Base-by-base conservation (phyloP, 2,113 vertebrate genomes). In the Chrysemys picta region DNA sequence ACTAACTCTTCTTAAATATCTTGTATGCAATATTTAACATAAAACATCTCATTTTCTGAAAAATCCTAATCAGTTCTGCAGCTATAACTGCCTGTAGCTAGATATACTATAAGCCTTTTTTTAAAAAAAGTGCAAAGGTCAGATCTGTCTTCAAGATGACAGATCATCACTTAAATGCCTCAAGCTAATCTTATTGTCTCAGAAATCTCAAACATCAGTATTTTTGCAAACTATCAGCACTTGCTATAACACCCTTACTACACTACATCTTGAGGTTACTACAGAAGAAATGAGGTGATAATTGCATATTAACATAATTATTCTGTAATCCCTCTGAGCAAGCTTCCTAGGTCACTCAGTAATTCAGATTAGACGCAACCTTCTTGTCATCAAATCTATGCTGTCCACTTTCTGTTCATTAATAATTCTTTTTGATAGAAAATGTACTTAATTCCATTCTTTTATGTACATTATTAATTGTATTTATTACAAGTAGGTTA, bases 241-340 rank as follows among this genome's bases (percentile, higher is more conserved):
- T 98, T 99, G 98, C 98, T 98, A 95, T 98, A 98, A 98, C 98
- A 99, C 98, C 97, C 98, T 97, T 96, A 98, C 96, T 97, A 98
- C 97, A 98, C 98, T 98, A 98, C 98, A 98, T 98, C 98, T 98
- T 98, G 98, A 98, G 98, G 98, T 99, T 99, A 98, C 98, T 98
- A 98, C 96, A 98, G 98, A 98, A 99, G 98, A 98, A 99, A 98
- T 97, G 98, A 99, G 98, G 99, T 98, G 99, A 99, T 99, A 99
- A 99, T 99, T 99, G 99, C 98, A 98, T 98, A 99, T 99, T 99
- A 99, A 98, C 99, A 99, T 99, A 99, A 99, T 99, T 99, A 99
- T 99, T 99, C 98, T 96, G 98, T 98, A 98, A 98, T 98, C 97
- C 98, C 98, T 98, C 96, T 98, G 98, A 99, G 98, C 98, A 98